Evolutionary conservation across 2,888 invertebrate species (phyloP).

Genomic region (Aphelenchoides bicaudatus): DNA sequence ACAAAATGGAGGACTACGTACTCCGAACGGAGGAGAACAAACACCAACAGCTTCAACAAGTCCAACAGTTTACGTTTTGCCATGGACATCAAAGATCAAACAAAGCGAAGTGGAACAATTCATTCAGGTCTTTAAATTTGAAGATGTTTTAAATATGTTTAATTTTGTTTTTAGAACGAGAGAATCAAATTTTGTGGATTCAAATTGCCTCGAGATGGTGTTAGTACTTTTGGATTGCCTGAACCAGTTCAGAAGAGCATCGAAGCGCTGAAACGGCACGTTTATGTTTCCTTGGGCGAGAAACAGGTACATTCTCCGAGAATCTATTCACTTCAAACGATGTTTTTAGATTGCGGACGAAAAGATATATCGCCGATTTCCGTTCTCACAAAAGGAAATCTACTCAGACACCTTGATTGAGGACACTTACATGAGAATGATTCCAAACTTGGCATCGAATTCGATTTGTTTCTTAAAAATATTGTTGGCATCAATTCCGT

Average conservation of each 20-base stretch:
- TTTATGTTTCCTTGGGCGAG: constrained; percentile 54
- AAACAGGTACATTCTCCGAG: constrained; percentile 40
- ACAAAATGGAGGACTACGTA: no score
- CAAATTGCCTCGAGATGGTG: constrained; percentile 75
- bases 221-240: constrained; percentile 87
- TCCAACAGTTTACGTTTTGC: constrained; percentile 31
- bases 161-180: no score
- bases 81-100: constrained; percentile 49
- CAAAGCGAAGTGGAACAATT: constrained; percentile 49
- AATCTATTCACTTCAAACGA: constrained; percentile 6
- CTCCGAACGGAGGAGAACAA: constrained; percentile 41
- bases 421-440: constrained; percentile 69
- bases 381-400: constrained; percentile 67
- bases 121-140: no score
- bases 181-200: constrained; percentile 85
- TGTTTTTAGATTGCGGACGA: constrained; percentile 49
- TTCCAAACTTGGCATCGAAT: constrained; percentile 91
- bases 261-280: constrained; percentile 63
- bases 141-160: no score
- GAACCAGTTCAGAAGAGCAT: constrained; percentile 95
- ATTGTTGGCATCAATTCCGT: constrained; percentile 91
- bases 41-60: constrained; percentile 49
- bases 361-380: constrained; percentile 49
- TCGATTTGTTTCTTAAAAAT: constrained; percentile 83
- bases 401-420: constrained; percentile 47